Evolutionary conservation across 1,140 invertebrate genomes (phyloP), one percentile per base, ranked within the genome.

Genomic region (Teleogryllus occipitalis): DNA sequence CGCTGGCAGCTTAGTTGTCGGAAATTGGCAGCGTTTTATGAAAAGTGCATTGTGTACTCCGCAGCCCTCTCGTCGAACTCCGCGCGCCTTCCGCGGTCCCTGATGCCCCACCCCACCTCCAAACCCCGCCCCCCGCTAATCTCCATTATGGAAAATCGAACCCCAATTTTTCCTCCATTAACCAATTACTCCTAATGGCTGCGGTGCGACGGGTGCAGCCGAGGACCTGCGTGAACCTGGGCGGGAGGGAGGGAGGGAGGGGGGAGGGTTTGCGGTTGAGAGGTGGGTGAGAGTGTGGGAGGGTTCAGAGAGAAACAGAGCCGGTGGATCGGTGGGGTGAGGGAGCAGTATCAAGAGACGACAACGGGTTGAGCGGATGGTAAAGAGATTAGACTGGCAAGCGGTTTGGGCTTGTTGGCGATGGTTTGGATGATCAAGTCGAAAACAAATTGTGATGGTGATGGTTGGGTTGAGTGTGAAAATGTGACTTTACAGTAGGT

Each of bases 101-200:
- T 65, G 54, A 0, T 1, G 7, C 54, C 54, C 54, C 54, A 65
- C 10, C 18, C 15, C 18, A 10, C 54, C 54, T 1, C 54, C 18
- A 15, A 54, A 54, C 18, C 1, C 54, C 10, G 10, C 18, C 54
- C 18, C 2, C 54, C 54, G 54, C 54, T 65, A 65, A 65, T 65
- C 54, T 65, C 54, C 54, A 65, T 65, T 65, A 65, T 65, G 54
- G 54, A 65, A 65, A 65, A 65, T 65, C 54, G 54, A 65, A 65
- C 10, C 54, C 18, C 54, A 65, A 65, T 65, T 65, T 65, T 65
- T 65, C 54, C 54, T 65, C 54, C 54, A 65, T 65, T 65, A 65
- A 18, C 54, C 54, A 65, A 65, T 65, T 65, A 65, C 18, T 65
- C 18, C 54, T 65, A 65, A 65, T 65, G 54, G 54, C 18, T 65